Evolutionary conservation across 2,797 vertebrate genomes (phyloP), one percentile per base, ranked within the genome.

Genomic region (Meda fulgida): DNA sequence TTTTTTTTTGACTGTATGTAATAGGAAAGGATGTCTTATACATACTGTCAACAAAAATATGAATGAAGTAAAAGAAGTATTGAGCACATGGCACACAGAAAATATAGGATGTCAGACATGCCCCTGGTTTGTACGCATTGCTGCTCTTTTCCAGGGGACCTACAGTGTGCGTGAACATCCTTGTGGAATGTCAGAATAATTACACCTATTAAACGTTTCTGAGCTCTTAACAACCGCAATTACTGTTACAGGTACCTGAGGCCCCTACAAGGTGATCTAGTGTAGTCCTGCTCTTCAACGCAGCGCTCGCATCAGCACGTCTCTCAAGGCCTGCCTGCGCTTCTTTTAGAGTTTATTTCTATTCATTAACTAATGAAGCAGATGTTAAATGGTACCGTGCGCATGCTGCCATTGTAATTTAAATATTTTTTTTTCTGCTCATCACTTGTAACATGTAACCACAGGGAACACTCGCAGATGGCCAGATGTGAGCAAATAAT

Each of bases 121-220:
- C n/a, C 3, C 18, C 0, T 58, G 9, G 36, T 70, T 38, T 71
- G 8, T 71, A 72, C 4, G 38, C 69, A 34, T 21, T 23, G 67
- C 23, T 69, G 63, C 75, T 79, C 58, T 84, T 89, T 87, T 84
- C 53, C 48, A 10, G 10, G 53, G 21, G 31, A 63, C 53, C 40
- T 53, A 65, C 9, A 23, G 55, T 51, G 34, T n/a, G 29, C 53
- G 29, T 58, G 72, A 88, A 73, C n/a, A 66, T 84, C 70, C 58
- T 72, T 63, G 76, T 80, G 36, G 75, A 51, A 80, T 87, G 83
- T 87, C 85, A 88, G 69, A 72, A 66, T 88, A 86, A 86, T 88
- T 86, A 88, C 79, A 86, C 31, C 55, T 79, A 70, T 78, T 84
- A 85, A 80, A 55, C 65, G 73, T 80, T 84, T 77, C 58, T 80